phyloP scores from a whole-genome alignment of 2,113 vertebrate species.

The Rhipidura dahli region DNA sequence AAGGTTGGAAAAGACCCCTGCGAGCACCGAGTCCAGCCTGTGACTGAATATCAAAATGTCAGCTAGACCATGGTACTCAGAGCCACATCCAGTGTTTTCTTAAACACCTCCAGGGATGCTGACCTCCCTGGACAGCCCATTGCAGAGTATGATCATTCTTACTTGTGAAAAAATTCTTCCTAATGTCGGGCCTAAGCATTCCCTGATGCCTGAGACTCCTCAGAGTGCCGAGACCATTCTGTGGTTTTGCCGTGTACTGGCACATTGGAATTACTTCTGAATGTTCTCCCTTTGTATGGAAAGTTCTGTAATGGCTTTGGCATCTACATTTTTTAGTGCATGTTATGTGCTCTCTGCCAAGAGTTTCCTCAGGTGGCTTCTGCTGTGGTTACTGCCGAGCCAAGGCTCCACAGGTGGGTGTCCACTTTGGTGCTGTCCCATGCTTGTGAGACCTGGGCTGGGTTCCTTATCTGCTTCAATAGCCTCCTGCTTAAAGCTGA shows the following conservation, averaged over 20 bases:
- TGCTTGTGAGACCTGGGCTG: no score
- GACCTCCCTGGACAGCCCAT: not conserved
- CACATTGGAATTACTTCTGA: fast-evolving
- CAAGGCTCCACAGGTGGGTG: fast-evolving
- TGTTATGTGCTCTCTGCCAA: fast-evolving
- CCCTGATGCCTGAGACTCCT: no score
- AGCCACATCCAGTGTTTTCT: not conserved
- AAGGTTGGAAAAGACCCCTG: not conserved
- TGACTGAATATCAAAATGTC: not conserved
- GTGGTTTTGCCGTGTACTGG: not conserved
- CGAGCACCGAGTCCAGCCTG: no score
- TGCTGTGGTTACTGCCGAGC: fast-evolving
- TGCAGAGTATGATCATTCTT: no score
- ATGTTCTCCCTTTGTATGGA: fast-evolving
- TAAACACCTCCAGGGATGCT: not conserved
- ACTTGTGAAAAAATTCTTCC: not conserved
- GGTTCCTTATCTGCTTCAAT: fast-evolving
- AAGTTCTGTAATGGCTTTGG: not conserved
- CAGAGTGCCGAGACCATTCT: fast-evolving
- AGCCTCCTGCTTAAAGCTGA: not conserved
- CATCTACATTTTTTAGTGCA: fast-evolving
- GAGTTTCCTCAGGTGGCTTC: fast-evolving
- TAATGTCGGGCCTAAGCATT: not conserved
- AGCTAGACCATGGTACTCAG: not conserved
- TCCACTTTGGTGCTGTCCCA: fast-evolving